Evolutionary conservation across 2,888 invertebrate species (phyloP).

Genomic region (Diloba caeruleocephala): DNA sequence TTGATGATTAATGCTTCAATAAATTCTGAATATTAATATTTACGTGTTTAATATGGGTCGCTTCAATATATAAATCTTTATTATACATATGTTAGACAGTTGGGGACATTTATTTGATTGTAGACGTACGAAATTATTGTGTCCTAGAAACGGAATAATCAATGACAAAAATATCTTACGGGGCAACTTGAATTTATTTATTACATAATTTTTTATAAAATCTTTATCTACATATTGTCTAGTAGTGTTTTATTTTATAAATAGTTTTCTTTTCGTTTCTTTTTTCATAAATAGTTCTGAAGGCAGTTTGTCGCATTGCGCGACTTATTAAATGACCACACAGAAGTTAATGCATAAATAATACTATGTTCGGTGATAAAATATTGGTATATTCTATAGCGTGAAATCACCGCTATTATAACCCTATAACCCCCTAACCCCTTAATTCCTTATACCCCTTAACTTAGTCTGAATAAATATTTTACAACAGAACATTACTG

Average conservation of each 20-base stretch:
- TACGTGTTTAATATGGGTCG: slow-evolving; percentile 21
- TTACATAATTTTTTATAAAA: slow-evolving; percentile 5
- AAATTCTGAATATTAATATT: slow-evolving; percentile 28
- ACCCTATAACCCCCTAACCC: no score
- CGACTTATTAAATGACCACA: no score
- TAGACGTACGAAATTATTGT: slow-evolving; percentile 28
- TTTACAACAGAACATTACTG: background rate
- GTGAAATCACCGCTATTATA: no score
- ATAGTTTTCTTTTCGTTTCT: no score
- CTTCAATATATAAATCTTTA: slow-evolving; percentile 18
- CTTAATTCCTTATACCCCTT: slow-evolving; percentile 16
- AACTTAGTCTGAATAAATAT: slow-evolving; percentile 21
- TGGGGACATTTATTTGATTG: slow-evolving; percentile 25
- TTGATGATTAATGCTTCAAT: slow-evolving; percentile 34
- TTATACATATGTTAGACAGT: background rate
- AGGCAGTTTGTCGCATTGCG: no score
- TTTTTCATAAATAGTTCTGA: no score
- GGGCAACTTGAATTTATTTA: slow-evolving; percentile 10
- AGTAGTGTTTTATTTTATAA: no score
- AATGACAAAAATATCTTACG: slow-evolving; percentile 6
- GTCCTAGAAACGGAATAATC: slow-evolving; percentile 30
- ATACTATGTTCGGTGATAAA: no score
- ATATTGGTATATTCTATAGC: no score
- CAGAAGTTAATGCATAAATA: no score
- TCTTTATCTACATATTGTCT: no score